Evolutionary conservation across 2,888 invertebrate genomes (phyloP), one percentile per base, ranked within the genome.

Genomic region (Graphium colonna): DNA sequence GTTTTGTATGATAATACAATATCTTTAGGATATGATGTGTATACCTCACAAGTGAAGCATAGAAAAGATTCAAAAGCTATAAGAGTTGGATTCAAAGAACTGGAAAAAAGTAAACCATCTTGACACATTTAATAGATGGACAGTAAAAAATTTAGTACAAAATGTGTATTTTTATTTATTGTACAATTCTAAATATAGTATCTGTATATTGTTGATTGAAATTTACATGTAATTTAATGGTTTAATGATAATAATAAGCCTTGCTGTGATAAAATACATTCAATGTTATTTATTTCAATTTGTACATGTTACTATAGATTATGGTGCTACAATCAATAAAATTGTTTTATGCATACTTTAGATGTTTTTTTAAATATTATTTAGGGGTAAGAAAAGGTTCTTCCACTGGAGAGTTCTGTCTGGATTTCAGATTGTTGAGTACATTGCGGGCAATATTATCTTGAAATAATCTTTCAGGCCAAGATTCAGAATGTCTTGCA

Each of bases 1-100:
- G 96, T 98, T 28, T 87, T 98, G 18, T 98, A 97, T 79, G 97
- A 97, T 74, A 97, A 95, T 74, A 92, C 93, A 0, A 94, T 97
- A 73, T 97, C 97, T 21, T 90, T 97, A 73, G 95, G 96, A 0
- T 97, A 96, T 79, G 97, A 97, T 79, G 90, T 96, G 46, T 97
- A 96, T 69, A 95, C 96, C 10, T 97, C 97, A 3, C 93, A 95
- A 77, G 94, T 97, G 0, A 95, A 95, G 78, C 92, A 96, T 73
- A 88, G 64, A 50, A 73, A 69, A 54, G 54, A 67, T 21, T 48
- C 65, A 17, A 79, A 74, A 64, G 56, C 51, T 51, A 44, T 59
- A 5, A 12, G 69, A 21, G 61, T 63, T 53, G 63, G 62, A 39
- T 28, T 56, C 40, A 28, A 45, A 38, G 39, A 39, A 40, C 54